Evolutionary conservation across 1,140 invertebrate genomes (phyloP).

Genomic region (Chlorops oryzae): DNA sequence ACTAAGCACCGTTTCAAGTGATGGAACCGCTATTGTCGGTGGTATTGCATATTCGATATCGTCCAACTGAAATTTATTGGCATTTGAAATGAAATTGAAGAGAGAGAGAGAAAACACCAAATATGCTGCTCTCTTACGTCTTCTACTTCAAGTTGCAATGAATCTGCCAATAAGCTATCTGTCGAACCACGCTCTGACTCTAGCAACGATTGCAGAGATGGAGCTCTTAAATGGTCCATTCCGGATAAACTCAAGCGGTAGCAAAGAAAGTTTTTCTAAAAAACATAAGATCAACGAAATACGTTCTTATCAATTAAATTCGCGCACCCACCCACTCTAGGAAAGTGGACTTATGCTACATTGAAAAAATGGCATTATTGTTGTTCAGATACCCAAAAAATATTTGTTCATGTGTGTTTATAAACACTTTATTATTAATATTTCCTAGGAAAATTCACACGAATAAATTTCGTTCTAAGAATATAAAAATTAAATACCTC

Average conservation of each 20-base stretch:
- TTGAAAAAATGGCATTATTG: no score
- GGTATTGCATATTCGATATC: constrained; percentile 81
- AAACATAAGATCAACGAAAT: no score
- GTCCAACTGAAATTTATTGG: constrained; percentile 55
- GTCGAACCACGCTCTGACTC: constrained; percentile 62
- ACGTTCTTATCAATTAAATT: constrained; percentile 15
- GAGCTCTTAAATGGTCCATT: constrained; percentile 55
- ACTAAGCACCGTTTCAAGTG: constrained; percentile 78
- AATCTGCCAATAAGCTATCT: constrained; percentile 55
- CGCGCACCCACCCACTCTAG: constrained; percentile 5
- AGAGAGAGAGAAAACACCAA: no score
- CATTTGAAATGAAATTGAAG: not conserved
- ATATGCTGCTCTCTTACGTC: constrained; percentile 51
- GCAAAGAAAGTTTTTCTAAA: no score
- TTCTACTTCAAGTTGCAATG: constrained; percentile 59
- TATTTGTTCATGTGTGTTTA: no score
- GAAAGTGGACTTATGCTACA: no score
- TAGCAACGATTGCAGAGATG: constrained; percentile 53
- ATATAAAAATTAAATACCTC: no score
- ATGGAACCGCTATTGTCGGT: constrained; percentile 66
- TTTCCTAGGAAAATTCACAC: no score
- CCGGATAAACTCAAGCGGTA: no score
- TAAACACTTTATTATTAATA: no score
- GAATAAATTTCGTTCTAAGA: no score
- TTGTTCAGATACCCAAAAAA: no score